Conservation (phyloP, 2,113 vertebrate genomes). For the Gymnobelideus leadbeateri region DNA sequence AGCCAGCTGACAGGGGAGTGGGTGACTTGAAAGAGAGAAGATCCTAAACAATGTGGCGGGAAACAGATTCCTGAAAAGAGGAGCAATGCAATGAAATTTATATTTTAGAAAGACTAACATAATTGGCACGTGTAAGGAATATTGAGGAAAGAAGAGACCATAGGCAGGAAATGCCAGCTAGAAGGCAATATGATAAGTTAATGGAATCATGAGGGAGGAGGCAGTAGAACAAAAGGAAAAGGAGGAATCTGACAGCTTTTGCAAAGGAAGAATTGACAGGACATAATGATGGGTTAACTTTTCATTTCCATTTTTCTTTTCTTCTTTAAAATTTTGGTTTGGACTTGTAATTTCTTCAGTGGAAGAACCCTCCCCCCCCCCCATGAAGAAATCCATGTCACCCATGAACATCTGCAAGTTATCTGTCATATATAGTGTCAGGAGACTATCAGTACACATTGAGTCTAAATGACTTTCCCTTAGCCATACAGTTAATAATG, state of each 20-base stretch:
- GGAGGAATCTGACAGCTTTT: not conserved
- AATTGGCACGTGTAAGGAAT: not conserved
- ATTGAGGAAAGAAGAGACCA: constrained; percentile 9
- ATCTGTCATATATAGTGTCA: not conserved
- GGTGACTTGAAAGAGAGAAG: not conserved
- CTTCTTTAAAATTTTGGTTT: constrained; percentile 2
- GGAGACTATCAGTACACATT: not conserved
- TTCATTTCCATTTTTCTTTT: constrained; percentile 6
- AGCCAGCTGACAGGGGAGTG: not conserved
- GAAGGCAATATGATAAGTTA: not conserved
- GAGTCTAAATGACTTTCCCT: not conserved
- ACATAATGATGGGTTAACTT: not conserved
- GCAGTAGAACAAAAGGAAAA: not conserved
- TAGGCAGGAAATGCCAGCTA: not conserved
- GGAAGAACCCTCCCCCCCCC: not conserved
- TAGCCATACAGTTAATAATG: not conserved
- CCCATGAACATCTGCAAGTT: not conserved
- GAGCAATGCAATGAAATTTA: not conserved
- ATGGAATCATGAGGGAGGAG: not conserved
- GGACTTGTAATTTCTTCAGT: not conserved
- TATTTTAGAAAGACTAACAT: not conserved
- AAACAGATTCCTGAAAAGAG: not conserved
- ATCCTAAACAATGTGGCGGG: not conserved
- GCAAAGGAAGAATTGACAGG: not conserved
- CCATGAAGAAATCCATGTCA: not conserved